Percentiles rank a stretch among this genome's conserved stretches.
phyloP scores from a whole-genome alignment of 2,113 vertebrate genomes.

The Fukomys damarensis region DNA sequence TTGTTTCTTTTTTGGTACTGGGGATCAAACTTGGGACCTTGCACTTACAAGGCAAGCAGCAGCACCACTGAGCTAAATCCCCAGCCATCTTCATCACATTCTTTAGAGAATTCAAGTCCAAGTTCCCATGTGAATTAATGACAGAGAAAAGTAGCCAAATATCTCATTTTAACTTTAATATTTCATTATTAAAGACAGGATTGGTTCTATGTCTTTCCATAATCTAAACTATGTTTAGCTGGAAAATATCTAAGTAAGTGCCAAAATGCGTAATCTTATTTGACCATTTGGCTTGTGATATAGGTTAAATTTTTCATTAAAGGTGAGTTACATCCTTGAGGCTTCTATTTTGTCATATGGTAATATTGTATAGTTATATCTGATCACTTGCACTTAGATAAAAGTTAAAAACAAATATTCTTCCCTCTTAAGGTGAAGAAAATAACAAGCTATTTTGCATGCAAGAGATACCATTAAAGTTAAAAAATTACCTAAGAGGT shows the following conservation, averaged over 20 bases:
- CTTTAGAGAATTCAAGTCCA: not conserved
- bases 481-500: not conserved
- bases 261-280: not conserved
- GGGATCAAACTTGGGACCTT: too few relatives aligned
- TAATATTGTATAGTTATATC: not conserved
- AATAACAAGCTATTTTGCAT: conserved; percentile 7
- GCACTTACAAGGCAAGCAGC: too few relatives aligned
- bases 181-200: conserved; percentile 21
- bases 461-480: not conserved
- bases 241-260: not conserved
- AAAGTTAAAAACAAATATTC: not conserved
- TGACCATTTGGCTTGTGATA: not conserved
- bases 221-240: not conserved
- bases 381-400: not conserved
- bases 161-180: not conserved
- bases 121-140: not conserved
- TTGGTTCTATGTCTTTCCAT: not conserved
- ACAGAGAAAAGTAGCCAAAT: not conserved
- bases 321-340: not conserved
- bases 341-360: not conserved
- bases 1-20: too few relatives aligned
- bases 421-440: not conserved
- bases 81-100: too few relatives aligned
- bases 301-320: conserved; percentile 11
- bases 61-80: too few relatives aligned